Conservation (phyloP, 2,888 invertebrate species). For the Drosophila mercatorum region DNA sequence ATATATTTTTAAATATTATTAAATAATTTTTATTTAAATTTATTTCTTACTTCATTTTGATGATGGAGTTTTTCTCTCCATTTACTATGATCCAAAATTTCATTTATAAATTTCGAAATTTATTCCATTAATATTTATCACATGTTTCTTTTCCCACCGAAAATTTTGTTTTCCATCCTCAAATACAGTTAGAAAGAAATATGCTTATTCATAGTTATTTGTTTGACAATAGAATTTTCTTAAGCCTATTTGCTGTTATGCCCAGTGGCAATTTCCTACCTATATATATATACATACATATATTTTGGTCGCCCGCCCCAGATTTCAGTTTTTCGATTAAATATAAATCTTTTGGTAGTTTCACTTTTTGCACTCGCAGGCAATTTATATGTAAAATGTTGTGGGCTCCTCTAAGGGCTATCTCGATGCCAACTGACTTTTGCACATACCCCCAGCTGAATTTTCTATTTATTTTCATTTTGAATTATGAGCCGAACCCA, state of each 20-base stretch:
- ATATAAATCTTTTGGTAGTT: conserved; percentile 58
- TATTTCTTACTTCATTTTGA: not conserved
- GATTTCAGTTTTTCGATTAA: conserved; percentile 21
- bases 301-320: conserved; percentile 3
- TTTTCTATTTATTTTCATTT: conserved; percentile 65
- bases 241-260: conserved; percentile 8
- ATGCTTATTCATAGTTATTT: conserved; percentile 15
- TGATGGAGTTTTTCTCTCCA: not conserved
- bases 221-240: conserved; percentile 6
- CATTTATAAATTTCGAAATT: not conserved
- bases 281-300: not conserved
- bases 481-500: conserved; percentile 62
- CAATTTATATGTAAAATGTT: conserved; percentile 73
- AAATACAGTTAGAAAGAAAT: not conserved
- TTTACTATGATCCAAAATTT: not conserved
- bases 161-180: not conserved
- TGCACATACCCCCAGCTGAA: conserved; percentile 5
- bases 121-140: not conserved
- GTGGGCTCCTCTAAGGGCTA: conserved; percentile 39
- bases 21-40: not conserved
- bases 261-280: conserved; percentile 12
- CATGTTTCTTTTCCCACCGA: not conserved
- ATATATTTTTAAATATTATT: not conserved
- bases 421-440: conserved; percentile 46
- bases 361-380: conserved; percentile 55